Evolutionary conservation across 2,888 invertebrate genomes (phyloP), one percentile per base, ranked within the genome.

Genomic region (Crossocerus cetratus): DNA sequence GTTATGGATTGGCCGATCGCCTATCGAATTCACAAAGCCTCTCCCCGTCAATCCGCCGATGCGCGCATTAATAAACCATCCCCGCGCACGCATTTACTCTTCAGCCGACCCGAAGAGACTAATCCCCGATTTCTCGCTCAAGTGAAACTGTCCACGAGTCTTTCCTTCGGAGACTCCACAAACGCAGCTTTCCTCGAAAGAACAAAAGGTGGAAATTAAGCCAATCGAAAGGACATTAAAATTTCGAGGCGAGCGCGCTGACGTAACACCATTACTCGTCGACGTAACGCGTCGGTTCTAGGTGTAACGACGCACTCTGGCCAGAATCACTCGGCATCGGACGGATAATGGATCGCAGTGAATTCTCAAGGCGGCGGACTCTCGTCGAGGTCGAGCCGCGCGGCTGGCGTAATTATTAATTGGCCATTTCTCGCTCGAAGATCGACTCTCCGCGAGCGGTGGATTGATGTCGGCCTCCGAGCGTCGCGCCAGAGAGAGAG

Each of bases 401-500:
- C 23, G 23, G 14, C 43, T 8, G 43, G 4, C 14, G 49, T 49
- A 49, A 49, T 49, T 49, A 16, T 49, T 49, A 49, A 49, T 49
- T 49, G 16, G 13, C 49, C 49, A 49, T 49, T 49, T 49, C 49
- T 66, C 54, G 60, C 61, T 11, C 60, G 54, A 42, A 45, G 55
- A 32, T 13, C 55, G 14, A 2, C 16, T 23, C 5, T 54, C n/a
- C n/a, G n/a, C n/a, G n/a, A n/a, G 42, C 44, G 21, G 16, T 4
- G 8, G 32, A 32, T 18, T n/a, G 14, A 57, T 23, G 32, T 16
- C 23, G 32, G 14, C 32, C 16, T 32, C 14, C 14, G 21, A 18
- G 54, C 43, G 14, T n/a, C n/a, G n/a, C n/a, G n/a, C n/a, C n/a
- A 54, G 23, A 11, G 18, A 18, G 8, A 43, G 43, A 43, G 13